These are phyloP conservation scores for Nothocercus nigrocapillus DNA, from an alignment of 2,113 vertebrate genomes.

Conservation along the genomic window DNA sequence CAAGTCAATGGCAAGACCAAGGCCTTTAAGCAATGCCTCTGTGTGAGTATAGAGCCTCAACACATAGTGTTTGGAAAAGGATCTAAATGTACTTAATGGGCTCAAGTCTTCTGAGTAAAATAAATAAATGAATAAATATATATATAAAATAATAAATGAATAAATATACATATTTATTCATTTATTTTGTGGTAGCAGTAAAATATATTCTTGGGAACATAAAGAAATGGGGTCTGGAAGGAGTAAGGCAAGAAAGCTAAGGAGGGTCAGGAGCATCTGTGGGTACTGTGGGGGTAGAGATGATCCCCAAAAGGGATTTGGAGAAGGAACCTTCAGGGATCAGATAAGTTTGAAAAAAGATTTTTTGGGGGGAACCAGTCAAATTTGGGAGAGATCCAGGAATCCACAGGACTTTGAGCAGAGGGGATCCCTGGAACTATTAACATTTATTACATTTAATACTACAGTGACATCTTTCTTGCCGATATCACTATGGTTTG, in stretches of 20 bases:
- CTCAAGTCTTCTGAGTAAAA: neutral
- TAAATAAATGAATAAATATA: neutral
- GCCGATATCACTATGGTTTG: neutral
- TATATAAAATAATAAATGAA: neutral
- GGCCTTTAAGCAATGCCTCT: fast-evolving
- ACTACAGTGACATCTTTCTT: conserved; percentile 7
- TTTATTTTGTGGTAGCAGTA: neutral
- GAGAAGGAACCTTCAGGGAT: neutral
- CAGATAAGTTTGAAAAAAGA: neutral
- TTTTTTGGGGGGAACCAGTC: neutral
- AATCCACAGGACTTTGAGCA: neutral
- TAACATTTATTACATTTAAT: neutral
- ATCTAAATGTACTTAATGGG: neutral
- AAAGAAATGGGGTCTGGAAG: neutral
- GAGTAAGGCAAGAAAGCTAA: neutral
- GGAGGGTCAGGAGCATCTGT: neutral
- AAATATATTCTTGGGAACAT: neutral
- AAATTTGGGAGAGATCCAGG: neutral
- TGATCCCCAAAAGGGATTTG: neutral
- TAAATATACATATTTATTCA: too few species aligned
- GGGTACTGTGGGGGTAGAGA: neutral
- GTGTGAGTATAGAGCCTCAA: neutral
- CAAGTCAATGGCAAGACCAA: neutral
- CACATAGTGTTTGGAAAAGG: neutral
- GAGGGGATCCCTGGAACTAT: neutral